These are phyloP conservation scores for Portevinia maculata DNA, from an alignment of 2,888 invertebrate genomes.

Conservation along the genomic window DNA sequence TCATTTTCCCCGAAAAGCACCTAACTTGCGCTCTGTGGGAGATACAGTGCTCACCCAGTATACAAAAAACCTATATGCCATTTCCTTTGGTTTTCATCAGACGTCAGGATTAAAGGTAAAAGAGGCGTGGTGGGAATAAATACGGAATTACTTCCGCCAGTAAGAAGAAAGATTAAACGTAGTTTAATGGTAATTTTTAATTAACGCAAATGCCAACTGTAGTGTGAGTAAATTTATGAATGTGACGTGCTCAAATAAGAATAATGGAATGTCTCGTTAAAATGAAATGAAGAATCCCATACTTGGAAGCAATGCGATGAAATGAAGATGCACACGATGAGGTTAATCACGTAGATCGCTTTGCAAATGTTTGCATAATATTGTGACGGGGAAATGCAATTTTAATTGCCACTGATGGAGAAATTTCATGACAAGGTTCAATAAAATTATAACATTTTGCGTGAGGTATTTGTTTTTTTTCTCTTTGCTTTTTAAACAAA, in stretches of 20 bases:
- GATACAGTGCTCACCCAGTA: neutral
- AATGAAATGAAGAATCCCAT: conserved; percentile 21
- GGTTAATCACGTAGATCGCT: conserved; percentile 29
- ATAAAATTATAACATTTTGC: neutral
- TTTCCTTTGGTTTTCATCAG: neutral
- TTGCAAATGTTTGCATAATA: conserved; percentile 29
- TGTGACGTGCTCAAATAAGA: conserved; percentile 16
- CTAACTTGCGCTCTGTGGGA: conserved; percentile 25
- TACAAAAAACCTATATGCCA: neutral
- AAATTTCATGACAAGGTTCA: conserved; percentile 15
- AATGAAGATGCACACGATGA: conserved; percentile 42
- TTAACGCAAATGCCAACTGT: conserved; percentile 39
- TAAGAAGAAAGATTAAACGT: conserved; percentile 43
- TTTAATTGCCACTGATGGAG: conserved; percentile 3
- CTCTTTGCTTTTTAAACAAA: neutral
- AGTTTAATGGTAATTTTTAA: conserved; percentile 68
- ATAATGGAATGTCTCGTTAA: neutral
- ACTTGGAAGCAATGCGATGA: neutral
- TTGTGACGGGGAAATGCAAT: neutral
- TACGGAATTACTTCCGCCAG: conserved; percentile 46
- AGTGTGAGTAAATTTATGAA: conserved; percentile 49
- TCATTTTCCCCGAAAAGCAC: conserved; percentile 55
- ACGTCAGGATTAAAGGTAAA: neutral
- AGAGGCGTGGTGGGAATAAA: conserved; percentile 54
- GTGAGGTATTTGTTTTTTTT: too few relatives aligned